Evolutionary conservation across 2,888 invertebrate genomes (phyloP), one percentile per base, ranked within the genome.

Genomic region (Limnephilus rhombicus): DNA sequence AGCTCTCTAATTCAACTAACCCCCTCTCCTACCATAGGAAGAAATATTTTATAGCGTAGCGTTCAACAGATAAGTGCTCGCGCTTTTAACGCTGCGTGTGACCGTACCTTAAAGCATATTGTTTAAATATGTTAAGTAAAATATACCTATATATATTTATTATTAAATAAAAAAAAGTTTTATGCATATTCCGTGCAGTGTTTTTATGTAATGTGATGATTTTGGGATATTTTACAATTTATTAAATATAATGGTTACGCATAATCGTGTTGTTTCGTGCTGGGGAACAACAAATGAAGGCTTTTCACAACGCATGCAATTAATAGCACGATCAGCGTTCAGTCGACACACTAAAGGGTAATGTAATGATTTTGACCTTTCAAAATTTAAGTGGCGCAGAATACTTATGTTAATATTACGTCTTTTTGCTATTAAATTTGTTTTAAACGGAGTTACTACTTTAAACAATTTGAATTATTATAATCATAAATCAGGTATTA

Each of bases 291-390:
- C 53, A 68, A 68, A 24, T 9, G 68, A 68, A 82, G 34, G 34
- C 31, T 82, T 82, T 82, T 82, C 82, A 82, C 82, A 82, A 82
- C 34, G 34, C 82, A 15, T 18, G 82, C 82, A 18, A 82, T 82
- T 34, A 82, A 82, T 34, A 34, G 82, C 82, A 82, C 82, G 82
- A 82, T 15, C 34, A 82, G 13, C 34, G 24, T 82, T 82, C 31
- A 34, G 82, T 13, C 82, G 12, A 82, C 82, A 34, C 82, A 34
- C 82, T 34, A 31, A 82, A 34, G 34, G 82, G 82, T 82, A 82
- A 68, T n/a, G 68, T 68, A 68, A 68, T 68, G 68, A 68, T 68
- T 68, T 68, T 68, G 68, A 68, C 68, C 68, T 68, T 68, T 68
- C 24, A 9, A 68, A 68, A 68, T 68, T 68, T 68, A 68, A 68